A percentile compares a stretch with the other conserved stretches of the same genome.
Evolutionary conservation across 2,797 vertebrate genomes (phyloP).

Genomic region (Rhabdophis nuchalis): DNA sequence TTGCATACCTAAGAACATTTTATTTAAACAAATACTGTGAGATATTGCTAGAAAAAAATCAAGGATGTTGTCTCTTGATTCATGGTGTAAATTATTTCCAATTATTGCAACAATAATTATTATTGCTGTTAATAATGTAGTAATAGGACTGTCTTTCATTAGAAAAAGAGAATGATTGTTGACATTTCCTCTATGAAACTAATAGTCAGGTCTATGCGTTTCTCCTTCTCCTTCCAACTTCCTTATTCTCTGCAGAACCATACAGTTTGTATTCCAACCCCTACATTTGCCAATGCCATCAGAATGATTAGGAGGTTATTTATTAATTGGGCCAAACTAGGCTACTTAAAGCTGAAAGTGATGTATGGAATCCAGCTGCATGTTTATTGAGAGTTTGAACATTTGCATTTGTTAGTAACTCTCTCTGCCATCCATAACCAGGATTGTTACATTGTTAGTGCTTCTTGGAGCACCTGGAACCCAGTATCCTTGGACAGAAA

Average conservation of each 20-base stretch:
- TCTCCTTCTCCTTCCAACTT: background rate
- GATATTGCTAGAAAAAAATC: background rate
- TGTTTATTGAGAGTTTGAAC: background rate
- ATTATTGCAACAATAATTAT: background rate
- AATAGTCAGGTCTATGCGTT: background rate
- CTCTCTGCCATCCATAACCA: background rate
- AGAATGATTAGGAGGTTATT: background rate
- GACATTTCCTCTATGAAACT: background rate
- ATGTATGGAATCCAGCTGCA: background rate
- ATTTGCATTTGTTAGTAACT: background rate
- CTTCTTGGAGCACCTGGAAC: constrained; percentile 13
- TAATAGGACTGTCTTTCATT: background rate
- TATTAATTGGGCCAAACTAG: background rate
- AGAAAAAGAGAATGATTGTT: background rate
- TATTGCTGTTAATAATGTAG: background rate
- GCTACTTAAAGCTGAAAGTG: background rate
- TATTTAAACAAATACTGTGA: background rate
- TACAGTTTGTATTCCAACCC: background rate
- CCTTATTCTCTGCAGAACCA: background rate
- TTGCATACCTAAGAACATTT: background rate
- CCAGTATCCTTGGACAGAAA: background rate
- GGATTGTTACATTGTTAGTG: background rate
- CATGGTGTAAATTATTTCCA: background rate
- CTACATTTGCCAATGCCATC: background rate
- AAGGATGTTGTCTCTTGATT: background rate